Conservation (phyloP, 2,113 vertebrate species). For the Piprites chloris region DNA sequence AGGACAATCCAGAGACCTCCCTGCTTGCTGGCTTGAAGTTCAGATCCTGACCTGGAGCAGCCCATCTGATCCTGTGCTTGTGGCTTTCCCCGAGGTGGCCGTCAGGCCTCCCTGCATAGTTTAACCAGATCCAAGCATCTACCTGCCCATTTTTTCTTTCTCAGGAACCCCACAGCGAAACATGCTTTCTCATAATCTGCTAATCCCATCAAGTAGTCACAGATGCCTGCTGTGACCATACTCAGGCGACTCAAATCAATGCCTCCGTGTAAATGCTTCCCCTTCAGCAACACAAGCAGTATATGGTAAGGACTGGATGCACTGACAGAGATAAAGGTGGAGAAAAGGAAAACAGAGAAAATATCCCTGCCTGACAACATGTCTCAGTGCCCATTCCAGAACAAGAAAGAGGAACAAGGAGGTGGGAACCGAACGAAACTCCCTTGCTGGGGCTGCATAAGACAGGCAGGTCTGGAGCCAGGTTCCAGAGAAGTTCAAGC, state of each 20-base stretch:
- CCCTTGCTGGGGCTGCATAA: neutral
- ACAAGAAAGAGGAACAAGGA: neutral
- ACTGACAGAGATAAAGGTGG: neutral
- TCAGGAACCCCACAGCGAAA: neutral
- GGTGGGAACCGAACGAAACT: neutral
- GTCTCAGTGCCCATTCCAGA: neutral
- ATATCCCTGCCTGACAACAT: neutral
- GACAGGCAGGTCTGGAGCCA: rapidly evolving
- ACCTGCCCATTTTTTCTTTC: constrained; percentile 3
- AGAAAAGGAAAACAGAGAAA: neutral
- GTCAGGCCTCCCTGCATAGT: neutral
- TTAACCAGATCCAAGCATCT: constrained; percentile 5
- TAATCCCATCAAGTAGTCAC: constrained; percentile 53
- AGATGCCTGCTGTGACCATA: constrained; percentile 29
- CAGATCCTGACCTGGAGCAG: neutral
- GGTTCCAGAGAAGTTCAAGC: neutral
- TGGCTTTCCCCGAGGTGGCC: neutral
- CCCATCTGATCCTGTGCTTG: neutral
- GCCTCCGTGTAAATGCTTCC: neutral
- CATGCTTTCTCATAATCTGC: constrained; percentile 28
- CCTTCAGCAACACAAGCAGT: neutral
- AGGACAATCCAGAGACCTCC: neutral
- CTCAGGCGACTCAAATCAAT: neutral
- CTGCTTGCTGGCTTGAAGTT: neutral
- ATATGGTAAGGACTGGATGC: neutral